Base-by-base conservation (phyloP, 2,797 vertebrate genomes). In the Siniperca undulata region DNA sequence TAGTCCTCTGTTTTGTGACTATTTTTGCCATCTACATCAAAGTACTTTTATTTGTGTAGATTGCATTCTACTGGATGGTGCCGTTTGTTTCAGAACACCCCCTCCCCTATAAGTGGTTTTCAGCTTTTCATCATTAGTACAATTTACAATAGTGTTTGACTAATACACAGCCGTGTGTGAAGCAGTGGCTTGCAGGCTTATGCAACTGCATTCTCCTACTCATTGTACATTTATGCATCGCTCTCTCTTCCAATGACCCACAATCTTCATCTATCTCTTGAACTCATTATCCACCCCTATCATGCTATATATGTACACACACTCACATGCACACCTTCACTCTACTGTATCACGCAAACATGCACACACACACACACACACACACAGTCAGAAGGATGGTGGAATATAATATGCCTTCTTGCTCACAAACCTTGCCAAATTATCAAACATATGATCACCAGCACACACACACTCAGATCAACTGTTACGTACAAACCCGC, bases 71-170 rank as follows among this genome's bases (percentile, higher is more conserved):
- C 5, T 64, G 20, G 27, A 68, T 66, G 60, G 10, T 56, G 48
- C 24, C n/a, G 53, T 61, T 66, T 61, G 19, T 38, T 84, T 52
- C 34, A 56, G 17, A 42, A 6, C 66, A 67, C 17, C 7, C 11
- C 30, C 24, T 19, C 13, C 60, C 27, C 27, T 27, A 27, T 27
- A 69, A 59, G 24, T 3, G 1, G 12, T 62, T 59, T 62, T 53
- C 46, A 75, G 42, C 44, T 74, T 82, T 75, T 68, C 34, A 53
- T 75, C 84, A 85, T 86, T 78, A 70, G 66, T 65, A 10, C 53
- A 82, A 67, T 78, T 74, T 64, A 73, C 50, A 64, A 64, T 53
- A 64, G 59, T 46, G 48, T 80, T 65, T 70, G 77, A 78, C 58
- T 64, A 60, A 71, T 16, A 65, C 38, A 64, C 11, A 75, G 46